Conservation (phyloP, 2,113 vertebrate genomes). For the Callipepla squamata region DNA sequence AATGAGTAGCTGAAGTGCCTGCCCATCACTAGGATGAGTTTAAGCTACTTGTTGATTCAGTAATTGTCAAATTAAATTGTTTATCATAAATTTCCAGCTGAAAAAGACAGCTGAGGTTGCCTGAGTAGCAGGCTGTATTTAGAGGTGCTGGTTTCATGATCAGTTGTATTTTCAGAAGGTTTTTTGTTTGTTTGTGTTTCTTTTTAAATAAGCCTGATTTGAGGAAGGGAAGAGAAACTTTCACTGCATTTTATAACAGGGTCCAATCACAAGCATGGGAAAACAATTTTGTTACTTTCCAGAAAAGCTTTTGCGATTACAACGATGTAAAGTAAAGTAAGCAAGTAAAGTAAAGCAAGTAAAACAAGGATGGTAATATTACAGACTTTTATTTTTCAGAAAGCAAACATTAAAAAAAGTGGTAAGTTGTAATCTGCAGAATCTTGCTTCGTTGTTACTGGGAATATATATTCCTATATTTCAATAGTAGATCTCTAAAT, state of each 20-base stretch:
- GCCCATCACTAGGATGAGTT: not conserved
- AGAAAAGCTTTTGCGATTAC: not conserved
- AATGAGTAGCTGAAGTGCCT: not conserved
- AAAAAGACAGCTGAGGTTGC: not conserved
- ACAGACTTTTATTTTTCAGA: not conserved
- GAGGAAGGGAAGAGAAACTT: not conserved
- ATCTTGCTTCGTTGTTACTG: not conserved
- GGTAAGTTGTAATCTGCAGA: not conserved
- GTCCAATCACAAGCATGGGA: not conserved
- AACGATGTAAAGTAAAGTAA: not conserved
- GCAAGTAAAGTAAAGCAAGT: too few relatives aligned
- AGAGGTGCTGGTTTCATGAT: not conserved
- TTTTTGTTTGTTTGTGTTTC: not conserved
- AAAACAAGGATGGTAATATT: not conserved
- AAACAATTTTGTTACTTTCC: not conserved
- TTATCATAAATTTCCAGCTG: not conserved
- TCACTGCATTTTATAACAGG: not conserved
- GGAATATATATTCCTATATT: accelerated
- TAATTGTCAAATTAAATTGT: not conserved
- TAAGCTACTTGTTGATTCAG: not conserved
- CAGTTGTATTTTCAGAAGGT: not conserved
- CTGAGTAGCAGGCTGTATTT: not conserved
- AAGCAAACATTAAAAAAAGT: not conserved
- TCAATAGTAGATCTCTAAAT: not conserved
- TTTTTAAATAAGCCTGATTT: not conserved